These are phyloP conservation scores for Hypsopygia costalis DNA, from an alignment of 2,888 invertebrate genomes.

Conservation along the genomic window DNA sequence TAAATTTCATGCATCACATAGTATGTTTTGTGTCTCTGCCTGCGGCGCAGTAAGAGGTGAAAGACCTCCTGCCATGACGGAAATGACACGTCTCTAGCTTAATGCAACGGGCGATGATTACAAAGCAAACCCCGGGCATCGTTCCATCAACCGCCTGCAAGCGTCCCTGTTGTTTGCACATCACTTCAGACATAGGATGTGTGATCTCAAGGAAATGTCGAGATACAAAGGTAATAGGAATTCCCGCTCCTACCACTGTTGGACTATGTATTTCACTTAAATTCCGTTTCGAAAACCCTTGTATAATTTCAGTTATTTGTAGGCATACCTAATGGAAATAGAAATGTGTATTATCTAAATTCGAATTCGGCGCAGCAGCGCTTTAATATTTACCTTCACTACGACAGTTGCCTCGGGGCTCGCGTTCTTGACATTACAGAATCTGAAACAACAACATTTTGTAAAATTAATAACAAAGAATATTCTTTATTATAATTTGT, in stretches of 20 bases:
- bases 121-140: not conserved
- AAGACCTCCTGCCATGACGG: not conserved
- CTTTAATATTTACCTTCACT: conserved; percentile 42
- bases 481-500: too few relatives aligned
- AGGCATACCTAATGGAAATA: too few relatives aligned
- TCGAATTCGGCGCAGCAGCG: too few relatives aligned
- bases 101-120: not conserved
- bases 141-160: not conserved
- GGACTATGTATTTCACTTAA: too few relatives aligned
- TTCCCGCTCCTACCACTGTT: too few relatives aligned
- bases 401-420: conserved; percentile 30
- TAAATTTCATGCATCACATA: not conserved
- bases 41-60: not conserved
- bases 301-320: too few relatives aligned
- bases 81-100: not conserved
- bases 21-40: not conserved
- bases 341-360: too few relatives aligned
- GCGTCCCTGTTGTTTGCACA: conserved; percentile 1
- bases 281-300: too few relatives aligned
- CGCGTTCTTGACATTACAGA: conserved; percentile 26
- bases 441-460: conserved; percentile 28
- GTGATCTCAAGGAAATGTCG: too few relatives aligned
- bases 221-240: too few relatives aligned
- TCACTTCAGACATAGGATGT: not conserved
- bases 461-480: not conserved